A percentile compares a stretch with the other conserved stretches of the same genome.
Evolutionary conservation across 2,113 vertebrate species (phyloP).

Genomic region (Tachycineta bicolor): DNA sequence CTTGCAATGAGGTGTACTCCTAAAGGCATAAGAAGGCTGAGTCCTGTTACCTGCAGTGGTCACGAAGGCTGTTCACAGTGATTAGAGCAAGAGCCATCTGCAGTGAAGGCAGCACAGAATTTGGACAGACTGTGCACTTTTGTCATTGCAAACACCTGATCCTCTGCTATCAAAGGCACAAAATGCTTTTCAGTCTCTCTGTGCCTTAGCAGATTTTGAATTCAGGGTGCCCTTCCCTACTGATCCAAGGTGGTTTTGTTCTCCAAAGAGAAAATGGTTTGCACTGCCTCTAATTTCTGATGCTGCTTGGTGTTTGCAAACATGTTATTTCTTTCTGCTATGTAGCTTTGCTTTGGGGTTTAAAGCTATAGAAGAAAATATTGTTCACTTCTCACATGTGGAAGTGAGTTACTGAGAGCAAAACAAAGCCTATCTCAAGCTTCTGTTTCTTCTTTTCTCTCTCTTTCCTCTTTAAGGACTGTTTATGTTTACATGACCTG

Average conservation of each 20-base stretch:
- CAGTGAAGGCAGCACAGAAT: not conserved
- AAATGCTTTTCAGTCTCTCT: not conserved
- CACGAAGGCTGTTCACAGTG: not conserved
- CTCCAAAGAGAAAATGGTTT: not conserved
- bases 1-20: not conserved
- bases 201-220: not conserved
- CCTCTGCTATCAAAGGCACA: not conserved
- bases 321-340: not conserved
- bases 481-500: not conserved
- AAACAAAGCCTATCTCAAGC: not conserved
- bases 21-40: not conserved
- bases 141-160: not conserved
- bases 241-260: not conserved
- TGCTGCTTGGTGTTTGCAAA: not conserved
- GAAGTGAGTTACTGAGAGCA: not conserved
- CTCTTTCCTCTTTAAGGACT: not conserved
- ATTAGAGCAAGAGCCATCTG: not conserved
- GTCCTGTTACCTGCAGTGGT: not conserved
- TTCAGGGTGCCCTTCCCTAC: not conserved
- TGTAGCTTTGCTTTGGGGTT: not conserved
- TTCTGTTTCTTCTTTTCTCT: slow-evolving; percentile 10
- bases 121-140: not conserved
- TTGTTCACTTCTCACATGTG: not conserved
- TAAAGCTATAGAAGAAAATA: not conserved
- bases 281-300: not conserved